Percentiles rank a stretch among this genome's conserved stretches.
Conservation (phyloP, 2,888 invertebrate genomes). For the Amblyjoppa fuscipennis region DNA sequence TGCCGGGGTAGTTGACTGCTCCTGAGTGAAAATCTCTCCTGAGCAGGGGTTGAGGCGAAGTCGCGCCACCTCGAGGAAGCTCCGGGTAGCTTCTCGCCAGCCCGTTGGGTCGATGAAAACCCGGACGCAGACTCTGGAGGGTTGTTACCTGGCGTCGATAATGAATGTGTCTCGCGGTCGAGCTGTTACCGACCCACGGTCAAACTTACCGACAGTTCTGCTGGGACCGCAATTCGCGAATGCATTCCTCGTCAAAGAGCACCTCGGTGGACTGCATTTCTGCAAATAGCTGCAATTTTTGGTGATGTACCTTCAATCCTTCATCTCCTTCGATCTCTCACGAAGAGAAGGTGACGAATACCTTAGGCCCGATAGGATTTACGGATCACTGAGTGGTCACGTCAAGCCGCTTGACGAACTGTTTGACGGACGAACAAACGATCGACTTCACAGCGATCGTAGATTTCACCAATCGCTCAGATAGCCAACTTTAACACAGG, state of each 20-base stretch:
- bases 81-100: slow-evolving; percentile 31
- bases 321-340: too few species aligned
- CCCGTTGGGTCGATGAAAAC: slow-evolving; percentile 49
- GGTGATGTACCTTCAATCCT: too few species aligned
- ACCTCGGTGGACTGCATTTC: neutral
- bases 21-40: neutral
- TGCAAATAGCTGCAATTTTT: neutral
- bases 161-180: slow-evolving; percentile 18
- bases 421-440: too few species aligned
- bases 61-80: slow-evolving; percentile 55
- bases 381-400: too few species aligned
- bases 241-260: neutral
- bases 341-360: too few species aligned
- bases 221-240: neutral
- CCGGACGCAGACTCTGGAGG: slow-evolving; percentile 21
- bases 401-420: too few species aligned
- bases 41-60: slow-evolving; percentile 18
- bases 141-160: slow-evolving; percentile 53
- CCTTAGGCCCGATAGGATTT: too few species aligned
- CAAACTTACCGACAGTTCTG: neutral
- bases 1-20: neutral
- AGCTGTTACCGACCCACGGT: slow-evolving; percentile 44
- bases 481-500: too few species aligned
- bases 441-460: too few species aligned
- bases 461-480: too few species aligned